A percentile compares a stretch with the other conserved stretches of the same genome.
Evolutionary conservation across 2,888 invertebrate species (phyloP).

Genomic region (Prosopocoilus inquinatus): DNA sequence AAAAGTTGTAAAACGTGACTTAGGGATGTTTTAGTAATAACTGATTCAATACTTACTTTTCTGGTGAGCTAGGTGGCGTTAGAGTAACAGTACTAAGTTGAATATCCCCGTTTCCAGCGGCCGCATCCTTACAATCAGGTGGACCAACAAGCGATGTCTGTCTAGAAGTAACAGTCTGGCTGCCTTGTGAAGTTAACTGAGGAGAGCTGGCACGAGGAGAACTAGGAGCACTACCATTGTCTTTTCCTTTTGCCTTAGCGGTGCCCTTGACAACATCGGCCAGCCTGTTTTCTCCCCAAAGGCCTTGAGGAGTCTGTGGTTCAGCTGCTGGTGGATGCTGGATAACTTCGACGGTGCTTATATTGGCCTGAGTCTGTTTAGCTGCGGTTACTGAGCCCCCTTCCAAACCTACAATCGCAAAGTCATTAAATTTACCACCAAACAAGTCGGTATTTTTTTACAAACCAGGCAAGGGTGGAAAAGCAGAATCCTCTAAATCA

Average conservation of each 20-base stretch:
- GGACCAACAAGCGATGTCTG: slow-evolving; percentile 25
- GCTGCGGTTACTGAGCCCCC: slow-evolving; percentile 17
- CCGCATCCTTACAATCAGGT: slow-evolving; percentile 40
- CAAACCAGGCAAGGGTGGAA: slow-evolving; percentile 75
- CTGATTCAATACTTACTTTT: slow-evolving; percentile 59
- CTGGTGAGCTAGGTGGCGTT: slow-evolving; percentile 62
- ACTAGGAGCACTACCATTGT: slow-evolving; percentile 41
- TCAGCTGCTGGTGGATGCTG: slow-evolving; percentile 28
- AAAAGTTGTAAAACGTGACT: no score
- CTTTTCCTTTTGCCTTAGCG: slow-evolving; percentile 57
- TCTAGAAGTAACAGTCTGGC: slow-evolving; percentile 25
- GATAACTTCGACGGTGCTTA: slow-evolving; percentile 33
- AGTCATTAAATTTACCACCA: not conserved
- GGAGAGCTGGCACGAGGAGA: slow-evolving; percentile 45
- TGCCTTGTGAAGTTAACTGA: slow-evolving; percentile 31
- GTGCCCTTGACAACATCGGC: slow-evolving; percentile 79
- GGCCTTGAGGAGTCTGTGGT: slow-evolving; percentile 39
- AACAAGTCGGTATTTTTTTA: slow-evolving; percentile 1
- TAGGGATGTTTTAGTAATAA: no score
- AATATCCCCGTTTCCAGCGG: slow-evolving; percentile 41
- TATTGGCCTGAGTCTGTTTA: slow-evolving; percentile 38
- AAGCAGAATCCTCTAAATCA: slow-evolving; percentile 75
- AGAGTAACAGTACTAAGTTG: slow-evolving; percentile 52
- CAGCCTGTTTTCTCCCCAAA: slow-evolving; percentile 63
- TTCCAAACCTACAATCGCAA: slow-evolving; percentile 11